Percentiles rank a stretch among this genome's conserved stretches.
Evolutionary conservation across 2,113 vertebrate genomes (phyloP).

Genomic region (Gallinago undulata): DNA sequence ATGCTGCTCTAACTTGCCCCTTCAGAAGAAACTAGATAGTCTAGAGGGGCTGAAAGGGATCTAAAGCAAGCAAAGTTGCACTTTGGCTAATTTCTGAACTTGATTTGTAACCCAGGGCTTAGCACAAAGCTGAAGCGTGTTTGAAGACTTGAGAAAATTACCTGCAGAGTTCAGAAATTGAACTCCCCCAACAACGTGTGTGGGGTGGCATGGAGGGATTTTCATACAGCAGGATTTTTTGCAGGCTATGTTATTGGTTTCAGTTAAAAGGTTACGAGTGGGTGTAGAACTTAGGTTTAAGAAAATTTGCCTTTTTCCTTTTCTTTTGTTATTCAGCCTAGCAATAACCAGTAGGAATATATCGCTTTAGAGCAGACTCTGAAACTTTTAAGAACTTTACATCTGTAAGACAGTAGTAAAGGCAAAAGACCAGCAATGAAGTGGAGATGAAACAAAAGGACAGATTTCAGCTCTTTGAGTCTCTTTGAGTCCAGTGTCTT

Average conservation of each 20-base stretch:
- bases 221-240: conserved; percentile 22
- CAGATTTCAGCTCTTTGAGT: not conserved
- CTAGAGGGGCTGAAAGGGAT: too few species aligned
- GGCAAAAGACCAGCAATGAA: not conserved
- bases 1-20: not conserved
- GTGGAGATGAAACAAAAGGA: not conserved
- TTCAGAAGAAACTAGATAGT: not conserved
- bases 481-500: not conserved
- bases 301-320: not conserved
- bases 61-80: too few species aligned
- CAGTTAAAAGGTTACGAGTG: conserved; percentile 38
- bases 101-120: not conserved
- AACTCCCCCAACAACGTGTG: not conserved
- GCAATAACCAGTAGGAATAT: not conserved
- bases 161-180: not conserved
- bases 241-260: not conserved
- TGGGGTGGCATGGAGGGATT: not conserved
- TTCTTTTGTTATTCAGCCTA: not conserved
- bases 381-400: not conserved
- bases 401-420: not conserved
- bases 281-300: conserved; percentile 12
- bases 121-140: not conserved
- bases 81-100: conserved; percentile 1
- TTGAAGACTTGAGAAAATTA: not conserved
- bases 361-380: not conserved